These are phyloP conservation scores for Eupelmus urozonus DNA, from an alignment of 2,888 invertebrate genomes.

Conservation along the genomic window DNA sequence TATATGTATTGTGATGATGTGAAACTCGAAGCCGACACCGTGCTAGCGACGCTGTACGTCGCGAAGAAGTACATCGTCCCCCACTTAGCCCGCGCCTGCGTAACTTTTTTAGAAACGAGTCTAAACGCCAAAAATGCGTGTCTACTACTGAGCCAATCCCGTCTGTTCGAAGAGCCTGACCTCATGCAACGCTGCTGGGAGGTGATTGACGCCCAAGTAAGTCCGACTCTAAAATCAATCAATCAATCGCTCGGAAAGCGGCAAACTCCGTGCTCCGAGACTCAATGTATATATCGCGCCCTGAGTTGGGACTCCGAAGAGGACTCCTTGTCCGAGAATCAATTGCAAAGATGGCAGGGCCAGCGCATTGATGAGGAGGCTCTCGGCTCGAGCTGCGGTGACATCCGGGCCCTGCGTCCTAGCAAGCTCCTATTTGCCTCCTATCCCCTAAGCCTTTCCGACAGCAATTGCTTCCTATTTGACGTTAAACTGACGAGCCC, in stretches of 20 bases:
- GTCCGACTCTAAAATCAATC: conserved; percentile 67
- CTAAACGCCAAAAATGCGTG: conserved; percentile 98
- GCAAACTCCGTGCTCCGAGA: conserved; percentile 50
- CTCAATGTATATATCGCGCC: conserved; percentile 63
- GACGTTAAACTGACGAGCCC: conserved; percentile 62
- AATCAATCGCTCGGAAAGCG: conserved; percentile 39
- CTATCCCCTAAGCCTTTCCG: conserved; percentile 64
- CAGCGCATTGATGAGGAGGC: conserved; percentile 63
- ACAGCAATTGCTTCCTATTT: conserved; percentile 65
- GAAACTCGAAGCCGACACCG: conserved; percentile 95
- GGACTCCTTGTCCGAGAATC: conserved; percentile 56
- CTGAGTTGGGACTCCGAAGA: conserved; percentile 63
- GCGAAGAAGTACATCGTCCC: conserved; percentile 98
- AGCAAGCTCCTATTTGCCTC: conserved; percentile 61
- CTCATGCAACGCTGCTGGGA: conserved; percentile 98
- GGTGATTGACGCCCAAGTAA: conserved; percentile 97
- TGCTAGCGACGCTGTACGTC: conserved; percentile 94
- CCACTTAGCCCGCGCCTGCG: conserved; percentile 94
- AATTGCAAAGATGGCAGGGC: conserved; percentile 64
- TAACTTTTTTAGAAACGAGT: conserved; percentile 96
- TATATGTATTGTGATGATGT: conserved; percentile 99
- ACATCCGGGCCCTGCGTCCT: conserved; percentile 59
- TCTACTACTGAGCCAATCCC: conserved; percentile 94
- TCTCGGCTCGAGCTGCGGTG: conserved; percentile 58
- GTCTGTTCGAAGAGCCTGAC: conserved; percentile 97